Evolutionary conservation across 2,113 vertebrate genomes (phyloP).

Genomic region (Tretioscincus oriximinensis): DNA sequence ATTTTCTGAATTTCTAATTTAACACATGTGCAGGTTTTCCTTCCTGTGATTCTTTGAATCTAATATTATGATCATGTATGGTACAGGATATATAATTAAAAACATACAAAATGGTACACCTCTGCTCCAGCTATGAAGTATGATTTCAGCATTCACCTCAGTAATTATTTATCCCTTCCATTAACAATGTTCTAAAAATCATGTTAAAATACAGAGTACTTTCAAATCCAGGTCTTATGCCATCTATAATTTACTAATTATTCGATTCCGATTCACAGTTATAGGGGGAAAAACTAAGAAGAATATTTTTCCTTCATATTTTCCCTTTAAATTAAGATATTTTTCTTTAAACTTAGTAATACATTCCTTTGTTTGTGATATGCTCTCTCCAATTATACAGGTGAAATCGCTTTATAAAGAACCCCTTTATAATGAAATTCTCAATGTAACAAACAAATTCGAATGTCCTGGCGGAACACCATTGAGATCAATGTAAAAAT

Average conservation of each 20-base stretch:
- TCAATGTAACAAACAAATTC: too few species aligned
- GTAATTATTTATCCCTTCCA: constrained; percentile 7
- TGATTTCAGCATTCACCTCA: constrained; percentile 28
- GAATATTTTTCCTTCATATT: not conserved
- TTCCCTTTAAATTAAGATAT: not conserved
- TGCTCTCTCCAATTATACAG: not conserved
- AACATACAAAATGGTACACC: not conserved
- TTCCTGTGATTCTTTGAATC: constrained; percentile 1
- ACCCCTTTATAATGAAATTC: too few species aligned
- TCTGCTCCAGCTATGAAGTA: constrained; percentile 52
- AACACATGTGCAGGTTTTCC: not conserved
- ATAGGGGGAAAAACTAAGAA: not conserved
- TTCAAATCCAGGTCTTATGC: constrained; percentile 46
- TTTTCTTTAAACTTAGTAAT: not conserved
- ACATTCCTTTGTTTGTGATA: not conserved
- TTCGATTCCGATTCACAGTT: not conserved
- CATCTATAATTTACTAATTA: constrained; percentile 53
- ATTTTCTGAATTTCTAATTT: not conserved
- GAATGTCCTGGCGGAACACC: too few species aligned
- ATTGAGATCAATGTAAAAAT: too few species aligned
- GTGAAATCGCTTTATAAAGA: not conserved
- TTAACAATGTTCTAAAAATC: constrained; percentile 34
- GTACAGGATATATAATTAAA: constrained; percentile 3
- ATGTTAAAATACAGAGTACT: constrained; percentile 36
- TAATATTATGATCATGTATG: not conserved